phyloP scores from a whole-genome alignment of 2,113 vertebrate genomes.

The Cepphus grylle region DNA sequence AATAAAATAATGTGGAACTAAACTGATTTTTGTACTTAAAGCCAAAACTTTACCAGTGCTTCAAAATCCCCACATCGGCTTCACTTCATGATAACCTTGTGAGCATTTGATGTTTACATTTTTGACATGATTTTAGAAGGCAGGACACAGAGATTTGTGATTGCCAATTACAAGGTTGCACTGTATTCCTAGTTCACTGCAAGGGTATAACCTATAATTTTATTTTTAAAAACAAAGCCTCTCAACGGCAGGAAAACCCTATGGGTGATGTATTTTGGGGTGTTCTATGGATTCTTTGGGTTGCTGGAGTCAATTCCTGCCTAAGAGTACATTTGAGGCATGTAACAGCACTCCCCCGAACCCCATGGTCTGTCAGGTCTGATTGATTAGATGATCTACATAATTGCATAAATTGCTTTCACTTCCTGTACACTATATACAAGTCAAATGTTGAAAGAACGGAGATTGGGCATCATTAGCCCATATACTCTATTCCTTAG shows the following conservation, averaged over 20 bases:
- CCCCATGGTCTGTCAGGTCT: conserved; percentile 14
- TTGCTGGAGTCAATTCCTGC: neutral
- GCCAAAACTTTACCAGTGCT: neutral
- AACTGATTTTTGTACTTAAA: neutral
- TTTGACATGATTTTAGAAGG: neutral
- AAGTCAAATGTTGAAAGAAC: neutral
- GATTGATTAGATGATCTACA: neutral
- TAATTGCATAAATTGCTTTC: conserved; percentile 64
- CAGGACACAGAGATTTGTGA: neutral
- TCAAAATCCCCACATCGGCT: neutral
- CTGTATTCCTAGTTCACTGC: neutral
- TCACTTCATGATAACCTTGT: neutral
- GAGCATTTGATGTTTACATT: neutral
- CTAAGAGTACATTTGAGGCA: neutral
- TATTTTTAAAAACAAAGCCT: neutral
- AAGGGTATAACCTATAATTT: neutral
- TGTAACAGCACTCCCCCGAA: neutral
- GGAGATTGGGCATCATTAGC: neutral
- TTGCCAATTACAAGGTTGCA: neutral
- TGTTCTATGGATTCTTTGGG: neutral
- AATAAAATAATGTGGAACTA: neutral
- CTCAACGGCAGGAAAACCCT: neutral
- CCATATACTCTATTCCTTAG: neutral
- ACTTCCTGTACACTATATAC: neutral
- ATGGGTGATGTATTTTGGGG: neutral